Base-by-base conservation (phyloP, 2,113 vertebrate species). In the Trochalopteron elliotii region DNA sequence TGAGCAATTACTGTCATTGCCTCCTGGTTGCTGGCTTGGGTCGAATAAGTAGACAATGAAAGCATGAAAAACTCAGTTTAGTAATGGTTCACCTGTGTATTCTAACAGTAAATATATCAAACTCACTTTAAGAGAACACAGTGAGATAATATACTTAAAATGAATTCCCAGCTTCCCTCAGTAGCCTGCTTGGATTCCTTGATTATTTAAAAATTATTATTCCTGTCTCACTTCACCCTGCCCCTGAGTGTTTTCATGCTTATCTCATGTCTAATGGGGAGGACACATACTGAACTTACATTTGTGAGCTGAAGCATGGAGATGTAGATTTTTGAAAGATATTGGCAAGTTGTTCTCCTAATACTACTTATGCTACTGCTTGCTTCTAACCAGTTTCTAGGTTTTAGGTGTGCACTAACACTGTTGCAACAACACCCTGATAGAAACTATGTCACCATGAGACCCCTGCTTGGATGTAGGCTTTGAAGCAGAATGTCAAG, bases 321-420 rank as follows among this genome's bases (percentile, higher is more conserved):
- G 49, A 83, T 70, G 52, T 70, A 71, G 75, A 31, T 90, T 97
- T 87, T 87, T 94, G 65, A 95, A 97, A 96, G 93, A 94, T 94
- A 89, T 76, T 72, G 60, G 42, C 80, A 83, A 87, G 82, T 67
- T 42, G 44, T 59, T 88, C 39, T 91, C 83, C 93, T 89, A 63
- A 90, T 27, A 49, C 44, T 61, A 40, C 64, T 85, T 22, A 55
- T 2, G 50, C 97, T 87, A 40, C 39, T 83, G 94, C 96, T 96
- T 96, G 93, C 95, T 97, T 84, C 78, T 95, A 93, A 94, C 94
- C 70, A 91, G 92, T 93, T 92, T 44, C 74, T 88, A 96, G 94
- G 78, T 96, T 96, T 77, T 56, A 93, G 91, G 90, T 94, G 50
- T 44, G 86, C 44, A 63, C 68, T 97, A 96, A 97, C 67, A 7